These are phyloP conservation scores for Hylia prasina DNA, from an alignment of 2,113 vertebrate species.

Conservation along the genomic window DNA sequence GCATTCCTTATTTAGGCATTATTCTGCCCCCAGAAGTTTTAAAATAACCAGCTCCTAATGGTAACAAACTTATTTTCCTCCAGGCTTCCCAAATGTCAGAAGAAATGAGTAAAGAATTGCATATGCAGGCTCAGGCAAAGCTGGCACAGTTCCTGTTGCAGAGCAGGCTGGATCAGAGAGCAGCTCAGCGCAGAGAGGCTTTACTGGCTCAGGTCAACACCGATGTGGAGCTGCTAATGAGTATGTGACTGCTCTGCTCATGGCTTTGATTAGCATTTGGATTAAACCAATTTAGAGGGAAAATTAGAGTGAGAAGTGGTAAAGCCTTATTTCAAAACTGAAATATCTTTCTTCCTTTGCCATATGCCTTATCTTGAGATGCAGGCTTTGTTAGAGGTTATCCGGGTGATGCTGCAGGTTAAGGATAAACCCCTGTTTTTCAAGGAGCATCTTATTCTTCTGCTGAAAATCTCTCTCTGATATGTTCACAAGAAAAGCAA, in stretches of 20 bases:
- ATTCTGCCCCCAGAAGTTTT: background rate
- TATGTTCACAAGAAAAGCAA: background rate
- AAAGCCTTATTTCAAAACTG: background rate
- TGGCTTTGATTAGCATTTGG: background rate
- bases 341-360: background rate
- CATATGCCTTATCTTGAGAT: background rate
- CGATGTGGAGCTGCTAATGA: conserved; percentile 77
- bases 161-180: conserved; percentile 66
- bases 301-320: background rate
- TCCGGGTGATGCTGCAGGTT: background rate
- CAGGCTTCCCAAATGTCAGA: conserved; percentile 74
- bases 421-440: background rate
- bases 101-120: conserved; percentile 77
- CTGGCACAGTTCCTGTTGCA: conserved; percentile 76
- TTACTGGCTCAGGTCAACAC: conserved; percentile 84
- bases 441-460: background rate
- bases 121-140: conserved; percentile 76
- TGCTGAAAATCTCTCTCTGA: background rate
- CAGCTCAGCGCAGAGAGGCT: conserved; percentile 72
- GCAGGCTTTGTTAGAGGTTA: background rate
- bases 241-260: conserved; percentile 61
- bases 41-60: conserved; percentile 9
- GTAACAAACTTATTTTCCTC: conserved; percentile 36
- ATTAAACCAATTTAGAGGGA: background rate
- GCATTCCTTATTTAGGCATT: conserved; percentile 7